Evolutionary conservation across 2,888 invertebrate genomes (phyloP), one percentile per base, ranked within the genome.

Genomic region (Pristionchus entomophagus): DNA sequence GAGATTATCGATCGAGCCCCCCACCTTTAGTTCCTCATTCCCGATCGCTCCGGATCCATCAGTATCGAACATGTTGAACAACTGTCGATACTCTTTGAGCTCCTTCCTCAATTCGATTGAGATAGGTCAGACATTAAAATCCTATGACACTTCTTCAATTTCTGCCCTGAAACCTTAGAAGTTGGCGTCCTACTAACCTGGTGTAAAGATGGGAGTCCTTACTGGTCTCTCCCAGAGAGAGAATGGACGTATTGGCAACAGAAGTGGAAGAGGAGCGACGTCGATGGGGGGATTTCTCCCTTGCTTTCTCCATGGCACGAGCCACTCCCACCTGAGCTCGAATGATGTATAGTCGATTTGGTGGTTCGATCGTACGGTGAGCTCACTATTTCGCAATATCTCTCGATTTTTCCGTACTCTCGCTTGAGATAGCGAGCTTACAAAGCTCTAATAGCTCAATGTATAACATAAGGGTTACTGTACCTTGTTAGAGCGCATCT

Each of bases 31-130:
- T 78, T 92, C 92, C 73, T 92, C 92, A 35, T 87, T 89, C 5
- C 93, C 93, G 83, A 93, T 92, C 1, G 93, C 93, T 12, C 93
- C 93, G 14, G 92, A 92, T 12, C 93, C 93, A 88, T 93, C 93
- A 8, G 93, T 93, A 88, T 93, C 93, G 84, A 93, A 94, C 91
- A 93, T 91, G 41, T 91, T 91, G 87, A 93, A 93, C 38, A 93
- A 88, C 86, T 92, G 91, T 73, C 91, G 88, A 85, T 91, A 93
- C 84, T 93, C 93, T 85, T 91, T 91, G 3, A 93, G 85, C 85
- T 93, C 93, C 86, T 91, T 91, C 77, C 90, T 90, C 29, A 51
- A 88, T 84, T 49, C n/a, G 22, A 53, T 59, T 14, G 17, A 17
- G 5, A n/a, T n/a, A 59, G 8, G 26, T 22, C n/a, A 17, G 41